phyloP scores from a whole-genome alignment of 2,797 vertebrate genomes.

The Spondyliosoma cantharus region DNA sequence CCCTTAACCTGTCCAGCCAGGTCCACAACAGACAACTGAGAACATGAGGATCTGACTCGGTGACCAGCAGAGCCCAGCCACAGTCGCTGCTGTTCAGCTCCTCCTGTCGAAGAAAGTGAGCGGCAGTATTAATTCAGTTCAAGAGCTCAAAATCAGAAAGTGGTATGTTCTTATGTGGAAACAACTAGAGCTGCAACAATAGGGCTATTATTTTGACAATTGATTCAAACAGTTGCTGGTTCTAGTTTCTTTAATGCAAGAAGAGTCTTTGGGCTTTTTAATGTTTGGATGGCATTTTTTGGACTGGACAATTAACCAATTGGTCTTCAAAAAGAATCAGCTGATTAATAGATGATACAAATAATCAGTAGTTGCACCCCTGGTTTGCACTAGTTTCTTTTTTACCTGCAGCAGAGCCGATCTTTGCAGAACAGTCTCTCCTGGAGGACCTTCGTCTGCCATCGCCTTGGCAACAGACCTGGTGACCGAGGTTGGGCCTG shows the following conservation, averaged over 20 bases:
- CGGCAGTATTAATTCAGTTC: neutral
- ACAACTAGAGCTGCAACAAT: too few relatives aligned
- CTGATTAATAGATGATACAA: too few relatives aligned
- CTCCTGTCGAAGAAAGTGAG: conserved; percentile 71
- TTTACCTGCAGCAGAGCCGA: conserved; percentile 81
- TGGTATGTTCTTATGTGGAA: neutral
- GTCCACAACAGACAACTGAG: conserved; percentile 85
- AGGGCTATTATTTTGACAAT: too few relatives aligned
- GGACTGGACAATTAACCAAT: too few relatives aligned
- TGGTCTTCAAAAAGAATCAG: too few relatives aligned
- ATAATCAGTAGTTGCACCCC: too few relatives aligned
- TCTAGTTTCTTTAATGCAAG: too few relatives aligned
- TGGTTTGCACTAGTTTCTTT: neutral
- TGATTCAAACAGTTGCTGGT: too few relatives aligned
- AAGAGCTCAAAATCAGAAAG: neutral
- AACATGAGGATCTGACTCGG: conserved; percentile 83
- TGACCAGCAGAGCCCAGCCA: conserved; percentile 84
- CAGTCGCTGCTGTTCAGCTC: conserved; percentile 86
- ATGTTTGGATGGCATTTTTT: too few relatives aligned
- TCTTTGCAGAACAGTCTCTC: conserved; percentile 75
- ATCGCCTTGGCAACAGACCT: conserved; percentile 82
- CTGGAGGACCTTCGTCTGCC: conserved; percentile 75
- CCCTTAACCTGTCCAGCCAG: conserved; percentile 87
- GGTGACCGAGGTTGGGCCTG: conserved; percentile 61
- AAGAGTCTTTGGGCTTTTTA: too few relatives aligned